These are phyloP conservation scores for Laterallus jamaicensis DNA, from an alignment of 2,113 vertebrate species.

Conservation along the genomic window DNA sequence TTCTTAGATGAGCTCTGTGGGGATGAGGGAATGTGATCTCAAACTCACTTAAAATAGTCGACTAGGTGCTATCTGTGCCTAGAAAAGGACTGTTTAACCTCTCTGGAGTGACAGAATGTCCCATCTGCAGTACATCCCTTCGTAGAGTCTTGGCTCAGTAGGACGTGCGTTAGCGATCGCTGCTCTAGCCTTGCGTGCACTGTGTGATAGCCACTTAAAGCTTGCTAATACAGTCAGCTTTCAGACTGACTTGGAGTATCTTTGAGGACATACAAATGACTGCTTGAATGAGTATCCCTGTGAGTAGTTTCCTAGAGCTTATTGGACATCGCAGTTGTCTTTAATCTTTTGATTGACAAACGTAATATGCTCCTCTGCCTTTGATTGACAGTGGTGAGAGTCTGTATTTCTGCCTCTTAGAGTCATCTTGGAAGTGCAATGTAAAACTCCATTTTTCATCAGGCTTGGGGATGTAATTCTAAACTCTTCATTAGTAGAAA, in stretches of 20 bases:
- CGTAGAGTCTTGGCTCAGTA: constrained; percentile 41
- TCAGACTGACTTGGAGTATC: not conserved
- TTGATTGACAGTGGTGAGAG: constrained; percentile 54
- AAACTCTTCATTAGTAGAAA: constrained; percentile 30
- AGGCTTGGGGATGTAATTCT: constrained; percentile 53
- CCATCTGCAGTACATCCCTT: constrained; percentile 50
- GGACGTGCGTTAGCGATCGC: not conserved
- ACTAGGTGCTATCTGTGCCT: constrained; percentile 47
- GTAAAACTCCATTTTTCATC: constrained; percentile 49
- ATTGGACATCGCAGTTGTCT: constrained; percentile 45
- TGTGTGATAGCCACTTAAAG: not conserved
- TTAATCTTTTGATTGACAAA: constrained; percentile 39
- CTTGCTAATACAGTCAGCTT: constrained; percentile 34
- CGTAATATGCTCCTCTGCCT: constrained; percentile 54
- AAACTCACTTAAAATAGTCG: constrained; percentile 5
- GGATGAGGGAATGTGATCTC: constrained; percentile 70
- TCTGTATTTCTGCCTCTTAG: constrained; percentile 33
- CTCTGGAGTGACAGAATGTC: constrained; percentile 8
- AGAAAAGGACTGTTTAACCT: not conserved
- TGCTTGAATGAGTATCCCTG: constrained; percentile 39
- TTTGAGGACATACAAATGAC: constrained; percentile 45
- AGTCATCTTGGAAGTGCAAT: constrained; percentile 28
- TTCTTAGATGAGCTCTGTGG: constrained; percentile 46
- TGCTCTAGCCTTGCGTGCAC: constrained; percentile 29
- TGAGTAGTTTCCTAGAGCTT: constrained; percentile 43